Evolutionary conservation across 2,888 invertebrate species (phyloP), one percentile per base, ranked within the genome.

Genomic region (Mesorhabditis sp.): DNA sequence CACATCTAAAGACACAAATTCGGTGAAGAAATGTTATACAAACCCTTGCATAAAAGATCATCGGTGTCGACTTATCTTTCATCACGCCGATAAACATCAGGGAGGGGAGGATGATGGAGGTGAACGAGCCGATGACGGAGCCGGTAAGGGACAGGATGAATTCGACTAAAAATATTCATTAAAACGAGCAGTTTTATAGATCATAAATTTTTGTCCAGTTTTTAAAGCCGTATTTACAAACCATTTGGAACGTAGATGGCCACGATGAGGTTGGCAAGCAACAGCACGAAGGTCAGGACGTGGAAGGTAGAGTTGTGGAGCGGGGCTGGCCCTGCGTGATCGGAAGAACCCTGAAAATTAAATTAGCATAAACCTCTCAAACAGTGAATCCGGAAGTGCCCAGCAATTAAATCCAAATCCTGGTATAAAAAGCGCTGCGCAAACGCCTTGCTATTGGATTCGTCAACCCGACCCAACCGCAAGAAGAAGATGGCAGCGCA

Each of bases 131-230:
- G 80, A 95, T 94, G 0, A 96, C 95, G 2, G 96, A 93, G 0
- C 97, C 97, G 58, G 94, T 91, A 50, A 97, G 88, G 0, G 95
- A 95, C 71, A 98, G 90, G 69, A 97, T 93, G 81, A 96, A 90
- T 88, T 97, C 89, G 72, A 89, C 88, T 78, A 70, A 66, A 78
- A 72, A 13, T 58, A 13, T 58, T 58, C 4, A 13, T n/a, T 13
- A 58, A 58, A 58, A 13, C 10, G 58, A 58, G n/a, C n/a, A 4
- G 10, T 10, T n/a, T 10, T 13, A 10, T 58, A 13, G n/a, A 13
- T 58, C 58, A 10, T 58, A 58, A 13, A 58, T 13, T 58, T 58
- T 58, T 13, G 2, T 13, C 3, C 4, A 3, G 2, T 58, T 58
- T 58, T 45, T 50, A 5, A 43, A 13, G 45, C 3, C 4, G 61